Evolutionary conservation across 2,113 vertebrate genomes (phyloP), one percentile per base, ranked within the genome.

Genomic region (Odocoileus virginianus): DNA sequence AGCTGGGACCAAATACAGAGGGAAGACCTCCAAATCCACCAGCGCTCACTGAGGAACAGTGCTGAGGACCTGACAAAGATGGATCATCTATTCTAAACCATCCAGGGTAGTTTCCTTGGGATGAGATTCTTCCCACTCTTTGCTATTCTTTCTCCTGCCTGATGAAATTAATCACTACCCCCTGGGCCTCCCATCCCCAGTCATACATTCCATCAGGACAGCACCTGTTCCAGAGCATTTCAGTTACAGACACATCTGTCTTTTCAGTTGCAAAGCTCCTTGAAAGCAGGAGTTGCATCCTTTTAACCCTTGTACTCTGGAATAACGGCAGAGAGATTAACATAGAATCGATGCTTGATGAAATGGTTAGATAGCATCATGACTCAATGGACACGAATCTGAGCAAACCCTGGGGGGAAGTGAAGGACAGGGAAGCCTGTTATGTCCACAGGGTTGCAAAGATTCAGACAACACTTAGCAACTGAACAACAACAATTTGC

Each of bases 81-180:
- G 33, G 57, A 93, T 87, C 67, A 30, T 61, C 28, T 6, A 67
- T 15, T 36, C 57, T 21, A 67, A 33, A 27, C 52, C 30, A 54
- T 55, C 43, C 30, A 55, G 50, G 21, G 15, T n/a, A 61, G 71
- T 83, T 94, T 50, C 81, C 21, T 17, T 78, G 43, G 85, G 45
- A 76, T 61, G 87, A 36, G 36, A 47, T 85, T 87, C 88, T 64
- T 76, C 52, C 36, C 57, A 14, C 11, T 82, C 67, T 71, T 78
- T 96, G 81, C 84, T 93, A 88, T 88, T 85, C 50, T 79, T 93
- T 84, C 25, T 95, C 47, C 16, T 86, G 54, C 78, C 87, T 96
- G 64, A 88, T 6, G 55, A 47, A 95, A 94, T 67, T 54, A 94
- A 95, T 82, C 45, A 93, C 21, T 87, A 14, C 52, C 93, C 57